A percentile compares a stretch with the other conserved stretches of the same genome.
phyloP scores from a whole-genome alignment of 2,797 vertebrate genomes.

The Propithecus deckenii region DNA sequence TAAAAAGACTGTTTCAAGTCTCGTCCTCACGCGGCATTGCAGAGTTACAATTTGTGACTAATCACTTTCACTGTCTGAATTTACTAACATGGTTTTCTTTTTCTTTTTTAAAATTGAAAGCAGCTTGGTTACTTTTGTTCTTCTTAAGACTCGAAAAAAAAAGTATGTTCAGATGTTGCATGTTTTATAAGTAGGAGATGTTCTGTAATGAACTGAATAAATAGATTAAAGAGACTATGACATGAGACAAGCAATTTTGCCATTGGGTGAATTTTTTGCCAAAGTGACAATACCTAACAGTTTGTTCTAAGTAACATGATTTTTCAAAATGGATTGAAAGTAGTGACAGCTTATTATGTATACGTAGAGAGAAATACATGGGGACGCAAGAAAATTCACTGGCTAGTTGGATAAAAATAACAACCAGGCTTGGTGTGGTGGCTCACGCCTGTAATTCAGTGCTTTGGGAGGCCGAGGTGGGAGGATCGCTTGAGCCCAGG shows the following conservation, averaged over 20 bases:
- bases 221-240: background rate
- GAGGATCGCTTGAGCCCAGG: background rate
- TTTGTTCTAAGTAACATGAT: background rate
- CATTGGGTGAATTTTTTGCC: background rate
- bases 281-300: background rate
- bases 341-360: background rate
- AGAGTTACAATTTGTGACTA: conserved; percentile 45
- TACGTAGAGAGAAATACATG: background rate
- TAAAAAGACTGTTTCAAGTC: conserved; percentile 26
- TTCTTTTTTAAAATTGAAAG: background rate
- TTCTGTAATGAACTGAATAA: conserved; percentile 31
- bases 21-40: background rate
- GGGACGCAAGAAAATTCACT: background rate
- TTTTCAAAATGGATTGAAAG: background rate
- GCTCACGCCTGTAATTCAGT: background rate
- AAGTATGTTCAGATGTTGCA: background rate
- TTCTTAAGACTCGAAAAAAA: conserved; percentile 48
- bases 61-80: conserved; percentile 30
- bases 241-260: background rate
- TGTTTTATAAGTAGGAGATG: background rate
- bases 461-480: background rate
- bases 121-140: conserved; percentile 28
- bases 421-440: background rate
- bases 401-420: background rate
- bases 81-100: background rate